Percentiles rank a stretch among this genome's conserved stretches.
phyloP scores from a whole-genome alignment of 2,888 invertebrate genomes.

The Xestia rhomboidea region DNA sequence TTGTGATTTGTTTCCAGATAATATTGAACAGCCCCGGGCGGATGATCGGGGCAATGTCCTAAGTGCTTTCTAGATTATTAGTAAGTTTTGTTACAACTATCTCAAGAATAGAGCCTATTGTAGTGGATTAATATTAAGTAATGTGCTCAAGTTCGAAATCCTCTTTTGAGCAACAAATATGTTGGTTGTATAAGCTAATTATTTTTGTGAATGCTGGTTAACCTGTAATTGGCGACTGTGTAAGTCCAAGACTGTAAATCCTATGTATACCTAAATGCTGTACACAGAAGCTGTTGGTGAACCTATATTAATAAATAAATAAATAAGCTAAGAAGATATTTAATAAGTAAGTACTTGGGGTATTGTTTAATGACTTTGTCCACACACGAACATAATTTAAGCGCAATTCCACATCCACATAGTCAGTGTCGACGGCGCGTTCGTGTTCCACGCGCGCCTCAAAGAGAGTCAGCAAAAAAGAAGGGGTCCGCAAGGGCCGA shows the following conservation, averaged over 20 bases:
- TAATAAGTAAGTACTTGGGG: neutral
- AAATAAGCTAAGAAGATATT: neutral
- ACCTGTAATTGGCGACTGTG: no score
- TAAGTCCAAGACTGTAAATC: no score
- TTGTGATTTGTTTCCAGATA: slow-evolving; percentile 39
- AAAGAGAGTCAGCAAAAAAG: no score
- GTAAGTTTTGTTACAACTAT: neutral
- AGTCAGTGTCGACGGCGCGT: no score
- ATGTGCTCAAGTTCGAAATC: neutral
- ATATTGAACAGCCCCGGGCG: slow-evolving; percentile 22
- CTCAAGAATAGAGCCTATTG: rapidly evolving
- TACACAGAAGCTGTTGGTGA: no score
- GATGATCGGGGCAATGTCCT: neutral
- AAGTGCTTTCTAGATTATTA: slow-evolving; percentile 6
- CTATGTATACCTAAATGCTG: no score
- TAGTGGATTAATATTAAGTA: neutral
- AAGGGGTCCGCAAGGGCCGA: no score
- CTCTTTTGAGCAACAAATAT: neutral
- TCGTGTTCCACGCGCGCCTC: no score
- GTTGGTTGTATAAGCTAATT: neutral
- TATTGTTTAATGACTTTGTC: neutral
- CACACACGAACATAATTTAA: neutral
- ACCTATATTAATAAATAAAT: no score
- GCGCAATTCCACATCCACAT: neutral
- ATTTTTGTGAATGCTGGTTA: no score